A percentile compares a stretch with the other conserved stretches of the same genome.
Conservation (phyloP, 2,797 vertebrate species). For the Anisognathus igniventris region DNA sequence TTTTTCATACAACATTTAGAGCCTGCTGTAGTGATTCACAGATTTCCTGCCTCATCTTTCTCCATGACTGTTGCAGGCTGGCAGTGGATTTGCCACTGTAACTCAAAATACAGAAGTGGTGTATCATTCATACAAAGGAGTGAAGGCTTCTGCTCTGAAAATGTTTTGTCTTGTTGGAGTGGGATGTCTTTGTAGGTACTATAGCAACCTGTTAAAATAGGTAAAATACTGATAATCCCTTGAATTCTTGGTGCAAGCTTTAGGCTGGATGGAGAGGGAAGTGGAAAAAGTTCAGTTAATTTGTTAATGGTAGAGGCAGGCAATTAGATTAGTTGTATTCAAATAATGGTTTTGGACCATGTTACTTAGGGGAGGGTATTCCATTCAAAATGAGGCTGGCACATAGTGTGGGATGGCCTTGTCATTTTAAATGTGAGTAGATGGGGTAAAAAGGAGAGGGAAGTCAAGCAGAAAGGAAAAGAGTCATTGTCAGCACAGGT, state of each 20-base stretch:
- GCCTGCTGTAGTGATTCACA: background rate
- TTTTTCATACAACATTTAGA: background rate
- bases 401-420: background rate
- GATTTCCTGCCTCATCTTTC: background rate
- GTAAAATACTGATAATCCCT: background rate
- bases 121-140: background rate
- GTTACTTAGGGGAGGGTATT: background rate
- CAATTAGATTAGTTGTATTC: background rate
- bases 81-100: background rate
- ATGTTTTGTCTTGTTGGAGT: background rate
- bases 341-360: background rate
- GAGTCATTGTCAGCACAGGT: background rate
- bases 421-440: background rate
- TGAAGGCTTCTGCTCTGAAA: background rate
- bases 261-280: background rate
- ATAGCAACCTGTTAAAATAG: background rate
- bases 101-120: background rate
- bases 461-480: background rate
- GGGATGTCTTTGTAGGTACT: background rate
- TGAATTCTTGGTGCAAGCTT: background rate
- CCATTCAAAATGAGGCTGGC: background rate
- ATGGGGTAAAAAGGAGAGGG: background rate
- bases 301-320: background rate
- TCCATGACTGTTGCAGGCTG: background rate
- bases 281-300: background rate